Percentiles rank a stretch among this genome's conserved stretches.
phyloP scores from a whole-genome alignment of 2,797 vertebrate species.

The Lacerta viridis region DNA sequence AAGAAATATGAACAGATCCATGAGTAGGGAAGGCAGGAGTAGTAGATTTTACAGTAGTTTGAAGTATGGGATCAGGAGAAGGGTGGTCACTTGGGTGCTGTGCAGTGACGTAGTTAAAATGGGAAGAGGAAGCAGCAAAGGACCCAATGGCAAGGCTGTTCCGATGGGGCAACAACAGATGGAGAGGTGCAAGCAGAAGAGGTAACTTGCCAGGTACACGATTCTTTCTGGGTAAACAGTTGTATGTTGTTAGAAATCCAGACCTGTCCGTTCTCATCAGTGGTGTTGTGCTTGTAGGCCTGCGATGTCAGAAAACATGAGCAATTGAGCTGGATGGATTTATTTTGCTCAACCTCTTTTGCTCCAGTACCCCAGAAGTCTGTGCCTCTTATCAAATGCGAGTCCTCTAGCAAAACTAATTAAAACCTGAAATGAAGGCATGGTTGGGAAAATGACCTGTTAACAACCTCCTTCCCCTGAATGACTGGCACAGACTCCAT shows the following conservation, averaged over 20 bases:
- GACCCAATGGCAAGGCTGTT: neutral
- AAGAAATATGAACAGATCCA: neutral
- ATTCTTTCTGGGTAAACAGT: neutral
- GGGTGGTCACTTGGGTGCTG: neutral
- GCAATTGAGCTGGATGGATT: neutral
- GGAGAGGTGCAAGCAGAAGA: neutral
- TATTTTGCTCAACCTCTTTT: slow-evolving; percentile 1
- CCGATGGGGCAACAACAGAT: too few relatives aligned
- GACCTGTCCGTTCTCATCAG: neutral
- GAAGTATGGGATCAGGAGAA: neutral
- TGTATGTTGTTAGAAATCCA: neutral
- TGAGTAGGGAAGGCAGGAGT: neutral
- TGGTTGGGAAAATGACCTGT: neutral
- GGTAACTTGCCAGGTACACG: neutral
- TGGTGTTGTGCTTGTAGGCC: neutral
- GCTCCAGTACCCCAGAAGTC: neutral
- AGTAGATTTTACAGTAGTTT: neutral
- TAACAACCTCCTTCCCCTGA: neutral
- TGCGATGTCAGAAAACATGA: neutral
- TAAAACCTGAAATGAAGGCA: neutral
- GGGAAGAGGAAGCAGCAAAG: neutral
- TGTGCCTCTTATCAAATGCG: neutral
- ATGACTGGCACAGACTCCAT: neutral
- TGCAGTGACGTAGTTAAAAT: neutral
- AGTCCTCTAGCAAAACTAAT: neutral